phyloP scores from a whole-genome alignment of 1,140 invertebrate species.

The Eriocheir sinensis region DNA sequence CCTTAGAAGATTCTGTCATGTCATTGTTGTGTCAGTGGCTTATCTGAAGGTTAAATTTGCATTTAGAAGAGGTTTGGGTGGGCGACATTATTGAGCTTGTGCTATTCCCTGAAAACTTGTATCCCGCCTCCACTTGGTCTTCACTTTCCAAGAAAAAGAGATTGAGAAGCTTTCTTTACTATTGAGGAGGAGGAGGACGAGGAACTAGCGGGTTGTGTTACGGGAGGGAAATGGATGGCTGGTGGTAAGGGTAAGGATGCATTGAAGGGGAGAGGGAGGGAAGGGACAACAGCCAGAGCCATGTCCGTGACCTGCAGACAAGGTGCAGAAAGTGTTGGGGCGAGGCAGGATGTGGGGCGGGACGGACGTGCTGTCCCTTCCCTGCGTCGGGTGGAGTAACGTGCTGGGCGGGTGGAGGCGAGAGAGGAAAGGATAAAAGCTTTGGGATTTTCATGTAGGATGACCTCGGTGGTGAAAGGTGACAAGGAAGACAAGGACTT shows the following conservation, averaged over 20 bases:
- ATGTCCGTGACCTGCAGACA: neutral
- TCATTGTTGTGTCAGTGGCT: too few species aligned
- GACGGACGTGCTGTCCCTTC: conserved; percentile 8
- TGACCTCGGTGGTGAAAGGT: too few species aligned
- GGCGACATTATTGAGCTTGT: too few species aligned
- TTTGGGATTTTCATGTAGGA: too few species aligned
- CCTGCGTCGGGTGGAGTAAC: neutral
- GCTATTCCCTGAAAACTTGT: too few species aligned
- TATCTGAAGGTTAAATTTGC: too few species aligned
- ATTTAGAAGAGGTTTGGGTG: too few species aligned
- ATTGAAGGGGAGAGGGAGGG: neutral
- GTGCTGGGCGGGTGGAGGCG: too few species aligned
- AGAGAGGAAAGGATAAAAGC: too few species aligned
- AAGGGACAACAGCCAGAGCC: neutral
- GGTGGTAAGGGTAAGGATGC: neutral
- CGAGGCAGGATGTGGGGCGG: neutral
- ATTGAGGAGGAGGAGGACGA: neutral
- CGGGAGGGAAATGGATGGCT: neutral
- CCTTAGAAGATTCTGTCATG: too few species aligned
- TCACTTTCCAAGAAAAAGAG: neutral
- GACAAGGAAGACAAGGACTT: too few species aligned
- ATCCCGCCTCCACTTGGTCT: too few species aligned
- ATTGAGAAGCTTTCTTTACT: neutral
- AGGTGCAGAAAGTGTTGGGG: neutral
- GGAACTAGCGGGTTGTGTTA: neutral